Percentiles rank a stretch among this genome's conserved stretches.
phyloP scores from a whole-genome alignment of 2,797 vertebrate species.

The Myotis planiceps region DNA sequence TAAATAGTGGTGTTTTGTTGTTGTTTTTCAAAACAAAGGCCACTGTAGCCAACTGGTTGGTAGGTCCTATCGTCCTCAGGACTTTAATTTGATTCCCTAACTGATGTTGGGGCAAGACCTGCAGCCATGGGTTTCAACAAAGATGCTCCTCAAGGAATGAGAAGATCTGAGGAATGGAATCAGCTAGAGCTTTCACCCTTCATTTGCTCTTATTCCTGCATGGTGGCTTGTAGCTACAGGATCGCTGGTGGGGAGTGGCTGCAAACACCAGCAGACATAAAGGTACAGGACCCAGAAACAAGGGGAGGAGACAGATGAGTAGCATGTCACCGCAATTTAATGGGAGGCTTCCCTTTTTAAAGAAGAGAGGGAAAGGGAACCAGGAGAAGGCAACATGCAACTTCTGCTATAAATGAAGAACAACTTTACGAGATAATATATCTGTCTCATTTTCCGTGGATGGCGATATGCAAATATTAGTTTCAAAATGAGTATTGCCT shows the following conservation, averaged over 20 bases:
- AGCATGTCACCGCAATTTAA: neutral
- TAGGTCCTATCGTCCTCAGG: neutral
- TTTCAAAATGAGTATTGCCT: neutral
- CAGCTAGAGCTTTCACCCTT: constrained; percentile 38
- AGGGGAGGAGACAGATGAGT: neutral
- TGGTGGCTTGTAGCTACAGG: neutral
- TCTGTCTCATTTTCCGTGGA: neutral
- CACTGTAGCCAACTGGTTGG: neutral
- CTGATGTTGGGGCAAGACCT: constrained; percentile 49
- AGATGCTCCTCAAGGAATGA: constrained; percentile 50
- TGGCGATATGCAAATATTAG: neutral
- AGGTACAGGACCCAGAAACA: neutral
- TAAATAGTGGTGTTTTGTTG: constrained; percentile 32
- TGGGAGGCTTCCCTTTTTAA: neutral
- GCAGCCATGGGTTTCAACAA: constrained; percentile 42
- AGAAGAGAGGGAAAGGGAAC: neutral
- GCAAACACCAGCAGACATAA: neutral
- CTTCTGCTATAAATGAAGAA: neutral
- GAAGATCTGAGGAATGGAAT: constrained; percentile 54
- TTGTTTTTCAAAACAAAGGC: constrained; percentile 59
- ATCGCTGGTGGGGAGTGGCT: neutral
- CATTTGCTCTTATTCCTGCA: constrained; percentile 20
- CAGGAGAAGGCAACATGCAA: neutral
- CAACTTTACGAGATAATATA: neutral
- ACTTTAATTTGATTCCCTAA: constrained; percentile 39